Evolutionary conservation across 2,888 invertebrate species (phyloP).

Genomic region (Ceratothoa steindachneri): DNA sequence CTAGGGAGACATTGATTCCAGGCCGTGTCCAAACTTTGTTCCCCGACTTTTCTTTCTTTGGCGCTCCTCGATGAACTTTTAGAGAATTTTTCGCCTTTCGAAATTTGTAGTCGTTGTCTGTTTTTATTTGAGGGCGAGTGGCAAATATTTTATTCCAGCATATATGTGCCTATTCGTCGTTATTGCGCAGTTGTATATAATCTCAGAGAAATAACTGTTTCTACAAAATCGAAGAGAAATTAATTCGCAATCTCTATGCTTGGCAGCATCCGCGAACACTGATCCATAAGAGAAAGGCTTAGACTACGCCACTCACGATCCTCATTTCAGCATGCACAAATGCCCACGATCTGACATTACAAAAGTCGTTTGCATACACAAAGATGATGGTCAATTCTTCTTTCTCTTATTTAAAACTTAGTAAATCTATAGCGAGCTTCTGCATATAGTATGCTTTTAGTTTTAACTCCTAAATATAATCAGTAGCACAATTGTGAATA

Average conservation of each 20-base stretch:
- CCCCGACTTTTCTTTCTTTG: background rate
- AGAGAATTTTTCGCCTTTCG: background rate
- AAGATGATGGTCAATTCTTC: slow-evolving; percentile 6
- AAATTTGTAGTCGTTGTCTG: background rate
- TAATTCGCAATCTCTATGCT: slow-evolving; percentile 12
- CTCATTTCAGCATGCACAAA: background rate
- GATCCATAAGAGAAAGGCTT: slow-evolving; percentile 9
- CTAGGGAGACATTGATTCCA: slow-evolving; percentile 13
- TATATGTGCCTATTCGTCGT: background rate
- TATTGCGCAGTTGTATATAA: background rate
- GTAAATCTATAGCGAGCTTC: background rate
- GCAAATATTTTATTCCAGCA: background rate
- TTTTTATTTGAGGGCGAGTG: background rate
- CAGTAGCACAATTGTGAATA: background rate
- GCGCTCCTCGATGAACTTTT: background rate
- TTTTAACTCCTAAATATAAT: background rate
- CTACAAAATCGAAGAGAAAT: slow-evolving; percentile 1
- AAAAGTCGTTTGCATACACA: background rate
- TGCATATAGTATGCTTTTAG: background rate
- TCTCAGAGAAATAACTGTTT: slow-evolving; percentile 1
- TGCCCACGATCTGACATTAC: slow-evolving; percentile 5
- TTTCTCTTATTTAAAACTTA: background rate
- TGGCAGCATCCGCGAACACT: background rate
- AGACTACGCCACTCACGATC: slow-evolving; percentile 8
- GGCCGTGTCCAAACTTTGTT: slow-evolving; percentile 8